A percentile compares a stretch with the other conserved stretches of the same genome.
Conservation (phyloP, 2,888 invertebrate species). For the Stenodema calcarata region DNA sequence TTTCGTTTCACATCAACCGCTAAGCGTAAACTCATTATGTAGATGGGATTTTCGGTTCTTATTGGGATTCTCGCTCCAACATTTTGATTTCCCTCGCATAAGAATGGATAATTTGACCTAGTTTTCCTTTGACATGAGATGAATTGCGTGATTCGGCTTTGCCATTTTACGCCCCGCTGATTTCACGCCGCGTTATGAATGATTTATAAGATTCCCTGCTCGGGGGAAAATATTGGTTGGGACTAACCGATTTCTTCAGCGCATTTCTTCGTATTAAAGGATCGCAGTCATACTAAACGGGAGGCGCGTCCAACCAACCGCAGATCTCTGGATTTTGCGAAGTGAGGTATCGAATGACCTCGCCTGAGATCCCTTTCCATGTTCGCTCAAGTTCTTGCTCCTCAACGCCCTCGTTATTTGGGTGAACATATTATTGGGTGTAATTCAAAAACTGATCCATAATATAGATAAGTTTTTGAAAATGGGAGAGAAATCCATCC, state of each 20-base stretch:
- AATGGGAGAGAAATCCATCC: too few species aligned
- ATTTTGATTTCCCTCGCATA: background rate
- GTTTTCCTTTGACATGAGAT: slow-evolving; percentile 12
- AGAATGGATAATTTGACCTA: slow-evolving; percentile 32
- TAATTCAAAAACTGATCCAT: too few species aligned
- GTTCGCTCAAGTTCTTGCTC: too few species aligned
- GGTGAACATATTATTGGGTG: too few species aligned
- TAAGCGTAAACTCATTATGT: too few species aligned
- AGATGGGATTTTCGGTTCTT: background rate
- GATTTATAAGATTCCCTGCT: slow-evolving; percentile 28
- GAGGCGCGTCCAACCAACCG: background rate
- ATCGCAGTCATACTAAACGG: background rate
- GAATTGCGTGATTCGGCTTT: slow-evolving; percentile 13
- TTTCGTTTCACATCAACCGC: too few species aligned
- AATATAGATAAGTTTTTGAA: too few species aligned
- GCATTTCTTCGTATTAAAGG: background rate
- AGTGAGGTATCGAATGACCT: too few species aligned
- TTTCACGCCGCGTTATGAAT: slow-evolving; percentile 25
- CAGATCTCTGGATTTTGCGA: background rate
- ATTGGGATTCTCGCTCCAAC: background rate
- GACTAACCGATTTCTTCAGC: background rate
- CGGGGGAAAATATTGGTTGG: slow-evolving; percentile 4
- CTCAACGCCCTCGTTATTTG: too few species aligned
- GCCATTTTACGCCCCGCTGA: slow-evolving; percentile 21
- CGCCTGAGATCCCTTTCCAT: too few species aligned